A percentile compares a stretch with the other conserved stretches of the same genome.
These are phyloP conservation scores for Pelusios castaneus DNA, from an alignment of 2,113 vertebrate species.

Conservation along the genomic window DNA sequence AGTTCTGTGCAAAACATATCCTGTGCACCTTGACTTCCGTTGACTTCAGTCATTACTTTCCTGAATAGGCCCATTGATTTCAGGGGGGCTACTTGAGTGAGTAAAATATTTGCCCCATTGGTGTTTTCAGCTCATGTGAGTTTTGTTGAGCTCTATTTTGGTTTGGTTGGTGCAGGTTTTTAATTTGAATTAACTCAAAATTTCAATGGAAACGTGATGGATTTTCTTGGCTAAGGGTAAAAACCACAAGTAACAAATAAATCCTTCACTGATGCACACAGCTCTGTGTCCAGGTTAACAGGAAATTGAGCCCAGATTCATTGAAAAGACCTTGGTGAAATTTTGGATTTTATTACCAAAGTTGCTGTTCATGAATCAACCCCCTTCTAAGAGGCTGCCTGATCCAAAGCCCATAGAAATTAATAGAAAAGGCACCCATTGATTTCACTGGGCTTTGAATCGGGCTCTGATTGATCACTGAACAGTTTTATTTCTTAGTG, in stretches of 20 bases:
- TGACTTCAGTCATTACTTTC: not conserved
- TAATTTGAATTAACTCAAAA: not conserved
- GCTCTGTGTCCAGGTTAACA: not conserved
- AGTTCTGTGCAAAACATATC: not conserved
- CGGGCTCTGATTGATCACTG: not conserved
- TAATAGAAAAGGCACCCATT: not conserved
- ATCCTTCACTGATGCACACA: not conserved
- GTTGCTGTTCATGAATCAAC: not conserved
- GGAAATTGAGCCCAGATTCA: not conserved
- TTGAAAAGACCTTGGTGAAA: not conserved
- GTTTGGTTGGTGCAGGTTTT: not conserved
- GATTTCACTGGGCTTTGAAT: not conserved
- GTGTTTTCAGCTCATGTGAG: not conserved
- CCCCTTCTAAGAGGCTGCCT: fast-evolving
- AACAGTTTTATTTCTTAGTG: not conserved
- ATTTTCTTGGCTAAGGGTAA: fast-evolving
- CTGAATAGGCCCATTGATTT: not conserved
- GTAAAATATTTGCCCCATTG: not conserved
- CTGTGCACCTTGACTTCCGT: not conserved
- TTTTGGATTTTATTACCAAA: not conserved
- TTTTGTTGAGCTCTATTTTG: not conserved
- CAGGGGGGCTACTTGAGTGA: not conserved
- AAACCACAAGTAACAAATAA: not conserved
- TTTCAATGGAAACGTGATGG: not conserved
- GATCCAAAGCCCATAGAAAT: fast-evolving